These are phyloP conservation scores for Diabrotica undecimpunctata DNA, from an alignment of 1,140 invertebrate species.

Conservation along the genomic window DNA sequence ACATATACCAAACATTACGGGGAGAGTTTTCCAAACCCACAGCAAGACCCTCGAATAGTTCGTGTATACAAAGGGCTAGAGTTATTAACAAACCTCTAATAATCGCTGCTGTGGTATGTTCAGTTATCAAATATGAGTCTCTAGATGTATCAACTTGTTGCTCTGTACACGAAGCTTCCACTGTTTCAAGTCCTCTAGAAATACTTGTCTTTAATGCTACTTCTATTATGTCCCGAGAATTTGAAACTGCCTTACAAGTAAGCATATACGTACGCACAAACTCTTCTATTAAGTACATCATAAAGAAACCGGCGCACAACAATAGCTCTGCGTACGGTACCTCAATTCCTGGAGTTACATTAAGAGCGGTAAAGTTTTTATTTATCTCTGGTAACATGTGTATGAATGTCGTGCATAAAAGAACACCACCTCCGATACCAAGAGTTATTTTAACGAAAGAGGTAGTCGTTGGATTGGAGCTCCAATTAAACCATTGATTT, in stretches of 20 bases:
- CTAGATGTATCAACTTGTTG: constrained; percentile 48
- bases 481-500: constrained; percentile 61
- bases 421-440: constrained; percentile 86
- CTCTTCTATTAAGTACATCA: constrained; percentile 85
- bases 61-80: constrained; percentile 83
- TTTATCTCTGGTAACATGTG: constrained; percentile 87
- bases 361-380: constrained; percentile 60
- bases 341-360: constrained; percentile 51
- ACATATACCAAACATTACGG: constrained; percentile 63
- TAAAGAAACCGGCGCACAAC: constrained; percentile 76
- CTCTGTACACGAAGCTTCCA: constrained; percentile 13
- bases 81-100: constrained; percentile 75
- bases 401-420: constrained; percentile 84
- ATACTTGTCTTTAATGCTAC: constrained; percentile 30
- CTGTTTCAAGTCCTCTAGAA: constrained; percentile 39
- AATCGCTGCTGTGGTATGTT: constrained; percentile 56
- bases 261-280: constrained; percentile 69
- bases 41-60: constrained; percentile 87
- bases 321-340: constrained; percentile 69
- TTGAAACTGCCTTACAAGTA: constrained; percentile 44
- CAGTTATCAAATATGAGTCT: background rate
- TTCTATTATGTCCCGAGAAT: constrained; percentile 10
- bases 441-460: constrained; percentile 60
- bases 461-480: constrained; percentile 46
- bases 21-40: constrained; percentile 74